phyloP scores from a whole-genome alignment of 2,888 invertebrate species.

The Helobdella robusta region DNA sequence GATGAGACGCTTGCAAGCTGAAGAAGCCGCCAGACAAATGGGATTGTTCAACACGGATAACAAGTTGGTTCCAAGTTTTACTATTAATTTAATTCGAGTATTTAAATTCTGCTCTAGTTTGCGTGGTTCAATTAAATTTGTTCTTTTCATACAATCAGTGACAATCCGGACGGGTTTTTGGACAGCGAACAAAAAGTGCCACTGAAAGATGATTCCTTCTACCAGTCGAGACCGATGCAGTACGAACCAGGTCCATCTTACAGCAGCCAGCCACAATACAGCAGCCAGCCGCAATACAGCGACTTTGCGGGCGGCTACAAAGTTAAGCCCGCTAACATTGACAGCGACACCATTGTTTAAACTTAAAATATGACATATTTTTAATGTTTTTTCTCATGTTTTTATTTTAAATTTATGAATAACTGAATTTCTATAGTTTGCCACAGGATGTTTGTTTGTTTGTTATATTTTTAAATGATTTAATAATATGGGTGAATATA shows the following conservation, averaged over 20 bases:
- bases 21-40: conserved; percentile 34
- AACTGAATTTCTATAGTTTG: no score
- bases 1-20: conserved; percentile 34
- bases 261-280: background rate
- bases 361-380: no score
- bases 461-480: no score
- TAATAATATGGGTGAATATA: no score
- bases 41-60: conserved; percentile 32
- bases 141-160: background rate
- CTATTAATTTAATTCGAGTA: background rate
- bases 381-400: no score
- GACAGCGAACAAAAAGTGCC: conserved; percentile 14
- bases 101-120: background rate
- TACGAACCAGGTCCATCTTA: background rate
- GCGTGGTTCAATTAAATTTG: background rate
- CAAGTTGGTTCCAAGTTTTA: background rate
- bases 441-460: no score
- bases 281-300: conserved; percentile 6
- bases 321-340: background rate
- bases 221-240: background rate
- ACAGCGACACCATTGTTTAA: conserved; percentile 13
- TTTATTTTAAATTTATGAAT: no score
- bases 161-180: background rate
- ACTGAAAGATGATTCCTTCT: background rate
- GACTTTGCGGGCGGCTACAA: conserved; percentile 1